Evolutionary conservation across 2,113 vertebrate genomes (phyloP), one percentile per base, ranked within the genome.

Genomic region (Ammodytes marinus): DNA sequence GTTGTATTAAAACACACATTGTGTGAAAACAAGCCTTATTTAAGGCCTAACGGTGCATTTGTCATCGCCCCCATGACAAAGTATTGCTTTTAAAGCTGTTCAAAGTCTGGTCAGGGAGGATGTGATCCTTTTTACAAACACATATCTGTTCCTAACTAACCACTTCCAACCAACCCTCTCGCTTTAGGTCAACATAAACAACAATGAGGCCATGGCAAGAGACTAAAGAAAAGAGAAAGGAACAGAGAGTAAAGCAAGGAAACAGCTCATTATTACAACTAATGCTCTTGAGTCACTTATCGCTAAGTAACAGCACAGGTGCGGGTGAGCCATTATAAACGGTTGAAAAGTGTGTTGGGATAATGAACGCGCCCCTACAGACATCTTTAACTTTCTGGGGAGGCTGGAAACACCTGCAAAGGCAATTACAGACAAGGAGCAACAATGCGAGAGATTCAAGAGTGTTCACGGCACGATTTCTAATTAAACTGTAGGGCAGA

Each of bases 251-350:
- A 82, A 80, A 82, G 66, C 10, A 81, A 82, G 79, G 64, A 89
- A 89, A 74, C 50, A 49, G 77, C 88, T 92, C 79, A 85, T 88
- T 88, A 88, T 86, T 87, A 83, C 84, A 74, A 77, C 68, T 83
- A 86, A 88, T 86, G 75, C 83, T 86, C 83, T 79, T 75, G 83
- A 89, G 87, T 86, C 90, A 90, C 85, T 92, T 92, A 93, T 94
- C 89, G 88, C 76, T 70, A 74, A 92, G 86, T 83, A 89, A 86
- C 89, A 90, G 90, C 87, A 79, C 87, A 87, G 89, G 89, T 92
- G 84, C 86, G 71, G 68, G n/a, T 43, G 19, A 84, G 83, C 84
- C 83, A 74, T 87, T 92, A 73, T 63, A 83, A 84, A 90, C 69
- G 77, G 80, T 82, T 14, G 66, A 63, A 84, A 84, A 88, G 85